Base-by-base conservation (phyloP, 2,888 invertebrate genomes). In the Eilema griseolum region DNA sequence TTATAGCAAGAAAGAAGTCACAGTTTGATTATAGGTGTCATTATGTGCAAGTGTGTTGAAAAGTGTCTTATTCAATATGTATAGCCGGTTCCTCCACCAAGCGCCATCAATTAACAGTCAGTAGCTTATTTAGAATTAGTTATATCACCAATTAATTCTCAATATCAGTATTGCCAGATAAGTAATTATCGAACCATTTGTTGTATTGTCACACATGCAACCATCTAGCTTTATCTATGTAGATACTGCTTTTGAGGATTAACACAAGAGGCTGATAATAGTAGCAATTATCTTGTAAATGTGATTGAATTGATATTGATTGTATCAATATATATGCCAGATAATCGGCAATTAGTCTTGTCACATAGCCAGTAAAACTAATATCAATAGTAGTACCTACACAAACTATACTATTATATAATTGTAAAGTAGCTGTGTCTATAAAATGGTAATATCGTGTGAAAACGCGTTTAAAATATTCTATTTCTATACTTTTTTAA, bases 291-390 rank as follows among this genome's bases (percentile, higher is more conserved):
- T 81, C 82, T 80, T 75, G 71, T 76, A 78, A 81, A 79, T 76
- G 74, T 85, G 83, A 85, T 85, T 83, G 81, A 85, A 84, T 80
- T 77, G 71, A 78, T 79, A 85, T 85, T 85, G 83, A 86, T 88
- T 83, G 73, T 72, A 77, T 82, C 83, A 80, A 86, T 86, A 84
- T 86, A 85, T 87, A 82, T 73, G 52, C 52, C 52, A 77, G 85
- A 88, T 88, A 86, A 85, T 85, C 83, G 74, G 79, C 80, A 87
- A 88, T 88, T 87, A 87, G 80, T 61, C 41, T 62, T 26, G 62
- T 41, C 26, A 41, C 26, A 20, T 62, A 7, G 4, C 16, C 20
- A 14, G 37, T 26, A 11, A 24, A 41, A 23, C 41, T 11, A 2
- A 52, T 10, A 52, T 10, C 52, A n/a, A 52, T 52, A 52, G 7